phyloP scores from a whole-genome alignment of 53 echinoderm and acorn worm species.

The Pentamera pediparva region DNA sequence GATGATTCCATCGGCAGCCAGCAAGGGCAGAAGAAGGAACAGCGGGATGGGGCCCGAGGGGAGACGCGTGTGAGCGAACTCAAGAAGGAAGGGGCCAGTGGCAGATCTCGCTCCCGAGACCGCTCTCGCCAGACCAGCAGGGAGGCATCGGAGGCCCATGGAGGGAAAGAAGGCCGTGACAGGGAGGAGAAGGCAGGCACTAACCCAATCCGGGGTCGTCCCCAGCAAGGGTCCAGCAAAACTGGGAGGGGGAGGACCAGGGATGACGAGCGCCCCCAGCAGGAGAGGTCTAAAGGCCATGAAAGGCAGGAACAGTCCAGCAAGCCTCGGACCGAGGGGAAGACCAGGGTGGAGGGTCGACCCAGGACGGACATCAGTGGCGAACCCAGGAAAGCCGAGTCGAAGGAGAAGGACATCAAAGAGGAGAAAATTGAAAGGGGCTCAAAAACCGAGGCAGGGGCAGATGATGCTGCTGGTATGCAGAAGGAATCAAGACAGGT shows the following conservation, averaged over 20 bases:
- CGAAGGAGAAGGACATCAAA: not conserved
- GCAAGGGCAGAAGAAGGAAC: not conserved
- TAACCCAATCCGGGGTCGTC: constrained; percentile 2
- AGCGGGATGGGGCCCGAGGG: not conserved
- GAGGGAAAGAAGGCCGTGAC: constrained; percentile 5
- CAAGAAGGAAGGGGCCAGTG: constrained; percentile 7
- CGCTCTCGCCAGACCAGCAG: constrained; percentile 19
- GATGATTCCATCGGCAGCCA: constrained; percentile 33
- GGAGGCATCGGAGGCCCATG: constrained; percentile 13
- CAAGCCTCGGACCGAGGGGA: too few species aligned
- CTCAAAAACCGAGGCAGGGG: constrained; percentile 8
- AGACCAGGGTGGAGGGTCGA: too few species aligned
- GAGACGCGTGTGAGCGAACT: constrained; percentile 8
- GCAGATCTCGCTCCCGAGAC: constrained; percentile 20
- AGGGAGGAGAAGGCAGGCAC: not conserved
- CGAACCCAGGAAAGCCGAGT: not conserved
- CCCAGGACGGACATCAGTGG: not conserved
- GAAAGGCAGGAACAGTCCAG: too few species aligned
- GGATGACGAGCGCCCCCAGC: not conserved
- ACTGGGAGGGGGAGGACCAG: not conserved
- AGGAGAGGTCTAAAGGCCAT: too few species aligned
- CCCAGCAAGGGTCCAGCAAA: not conserved
- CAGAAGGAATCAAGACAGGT: constrained; percentile 36
- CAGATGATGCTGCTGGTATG: constrained; percentile 16
- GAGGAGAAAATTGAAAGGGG: not conserved